A percentile compares a stretch with the other conserved stretches of the same genome.
phyloP scores from a whole-genome alignment of 2,888 invertebrate genomes.

The Chalcosyrphus nemorum region DNA sequence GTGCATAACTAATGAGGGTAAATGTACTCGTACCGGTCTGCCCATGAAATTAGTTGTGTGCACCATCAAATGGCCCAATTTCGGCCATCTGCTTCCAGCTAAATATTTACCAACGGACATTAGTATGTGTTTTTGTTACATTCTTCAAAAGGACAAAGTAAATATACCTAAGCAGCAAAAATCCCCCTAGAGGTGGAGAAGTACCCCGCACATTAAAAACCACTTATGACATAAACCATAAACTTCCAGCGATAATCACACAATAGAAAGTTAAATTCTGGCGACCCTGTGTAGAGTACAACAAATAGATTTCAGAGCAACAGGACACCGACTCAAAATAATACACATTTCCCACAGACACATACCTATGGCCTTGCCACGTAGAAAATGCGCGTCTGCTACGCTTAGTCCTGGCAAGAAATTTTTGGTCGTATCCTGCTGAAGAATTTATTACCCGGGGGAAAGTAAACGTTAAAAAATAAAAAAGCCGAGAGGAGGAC shows the following conservation, averaged over 20 bases:
- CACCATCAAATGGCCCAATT: conserved; percentile 15
- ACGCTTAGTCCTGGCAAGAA: neutral
- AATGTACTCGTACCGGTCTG: neutral
- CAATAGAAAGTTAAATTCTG: conserved; percentile 55
- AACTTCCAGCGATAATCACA: conserved; percentile 63
- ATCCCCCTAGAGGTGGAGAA: conserved; percentile 8
- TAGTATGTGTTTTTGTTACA: neutral
- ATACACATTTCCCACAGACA: conserved; percentile 19
- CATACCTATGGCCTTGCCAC: too few species aligned
- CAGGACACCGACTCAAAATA: conserved; percentile 37
- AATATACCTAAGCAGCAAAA: conserved; percentile 28
- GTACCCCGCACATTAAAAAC: conserved; percentile 62
- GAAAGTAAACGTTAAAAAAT: conserved; percentile 27
- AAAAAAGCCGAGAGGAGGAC: conserved; percentile 20
- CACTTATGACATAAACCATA: conserved; percentile 69
- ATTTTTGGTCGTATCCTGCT: conserved; percentile 6
- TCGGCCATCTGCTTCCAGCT: conserved; percentile 44
- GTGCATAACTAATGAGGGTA: conserved; percentile 25
- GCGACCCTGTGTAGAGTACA: conserved; percentile 35
- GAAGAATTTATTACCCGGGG: conserved; percentile 51
- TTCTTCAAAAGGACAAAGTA: conserved; percentile 7
- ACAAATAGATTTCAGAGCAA: conserved; percentile 57
- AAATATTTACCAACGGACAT: conserved; percentile 30
- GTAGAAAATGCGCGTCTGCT: neutral
- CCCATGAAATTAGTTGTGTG: conserved; percentile 9